Base-by-base conservation (phyloP, 2,113 vertebrate species). In the Petrocephalus microphthalmus region DNA sequence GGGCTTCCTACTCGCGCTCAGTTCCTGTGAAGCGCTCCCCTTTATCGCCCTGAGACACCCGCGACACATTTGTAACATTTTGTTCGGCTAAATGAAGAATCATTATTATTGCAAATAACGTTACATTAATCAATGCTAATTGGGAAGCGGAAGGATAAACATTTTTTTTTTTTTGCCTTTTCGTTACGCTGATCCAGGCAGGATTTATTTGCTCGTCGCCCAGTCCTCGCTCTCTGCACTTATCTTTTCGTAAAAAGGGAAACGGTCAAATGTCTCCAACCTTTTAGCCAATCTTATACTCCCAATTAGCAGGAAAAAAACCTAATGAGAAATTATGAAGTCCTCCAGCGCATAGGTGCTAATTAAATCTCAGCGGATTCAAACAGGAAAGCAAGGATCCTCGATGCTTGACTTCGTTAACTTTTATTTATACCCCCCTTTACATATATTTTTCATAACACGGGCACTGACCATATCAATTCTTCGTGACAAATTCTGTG, bases 401-500 rank as follows among this genome's bases (percentile, higher is more conserved):
- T 53, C 54, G 25, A 85, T 83, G 81, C 81, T 83, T n/a, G 81
- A 83, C 81, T 83, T 47, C 42, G 81, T 83, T 83, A 83, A 83
- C 37, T 83, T 83, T 45, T 83, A 83, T 83, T 83, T 83, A 22
- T 49, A 47, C 45, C 45, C 49, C 81, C 20, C 22, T 83, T 49
- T 83, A 83, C 81, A 83, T 83, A 83, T 83, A 83, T 83, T 20
- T 85, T 85, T 85, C 45, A 53, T 54, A 85, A 54, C 25, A 54
- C 22, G 84, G 84, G 51, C 49, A 85, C 84, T 85, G 84, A 85
- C 84, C 84, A 85, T 85, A 85, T 85, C 47, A 85, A 85, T 54
- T 85, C 84, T 54, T 83, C 81, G 45, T 83, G 81, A 53, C 84
- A 85, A 85, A 85, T 85, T 53, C 84, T 54, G 51, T 54, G 84